Evolutionary conservation across 2,797 vertebrate genomes (phyloP), one percentile per base, ranked within the genome.

Genomic region (Sebastes reedi): DNA sequence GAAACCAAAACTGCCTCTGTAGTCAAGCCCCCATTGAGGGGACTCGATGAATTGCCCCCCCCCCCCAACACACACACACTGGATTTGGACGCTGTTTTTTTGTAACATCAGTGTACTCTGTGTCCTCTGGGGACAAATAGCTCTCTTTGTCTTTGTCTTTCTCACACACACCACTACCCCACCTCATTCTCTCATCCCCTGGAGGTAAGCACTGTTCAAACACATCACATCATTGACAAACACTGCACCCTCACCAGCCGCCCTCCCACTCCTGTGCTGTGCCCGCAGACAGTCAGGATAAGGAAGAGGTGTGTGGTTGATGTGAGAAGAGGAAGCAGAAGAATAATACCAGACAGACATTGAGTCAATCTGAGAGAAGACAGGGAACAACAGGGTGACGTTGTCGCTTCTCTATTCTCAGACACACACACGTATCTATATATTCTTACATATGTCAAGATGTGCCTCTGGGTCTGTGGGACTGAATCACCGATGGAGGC

Each of bases 201-300:
- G 50, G 71, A 92, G 86, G 87, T 89, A 81, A 90, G 82, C 72
- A 1, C 80, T 88, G 85, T 91, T 90, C 84, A 91, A 95, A 94
- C 87, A 92, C 90, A 92, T 91, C 87, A 87, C 87, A 85, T 93
- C 91, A 90, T 62, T 46, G 72, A 77, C 82, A 91, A 92, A 92
- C 91, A 89, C 70, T 54, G 9, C 80, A 13, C 82, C 86, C 80
- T 86, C 75, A 52, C 77, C 80, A 30, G 61, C 71, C 60, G 4
- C 75, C 66, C 65, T 69, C 50, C 42, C 34, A 16, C 30, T 64
- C 14, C 58, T 67, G 39, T 27, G 72, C 58, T 67, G 54, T 27
- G 72, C 66, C 74, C 39, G 7, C 68, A 75, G 60, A 83, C 72
- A 22, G 34, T 36, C 20, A 10, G 7, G 75, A 82, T 81, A 59